Conservation (phyloP, 2,888 invertebrate species). For the Leucophenga montana region DNA sequence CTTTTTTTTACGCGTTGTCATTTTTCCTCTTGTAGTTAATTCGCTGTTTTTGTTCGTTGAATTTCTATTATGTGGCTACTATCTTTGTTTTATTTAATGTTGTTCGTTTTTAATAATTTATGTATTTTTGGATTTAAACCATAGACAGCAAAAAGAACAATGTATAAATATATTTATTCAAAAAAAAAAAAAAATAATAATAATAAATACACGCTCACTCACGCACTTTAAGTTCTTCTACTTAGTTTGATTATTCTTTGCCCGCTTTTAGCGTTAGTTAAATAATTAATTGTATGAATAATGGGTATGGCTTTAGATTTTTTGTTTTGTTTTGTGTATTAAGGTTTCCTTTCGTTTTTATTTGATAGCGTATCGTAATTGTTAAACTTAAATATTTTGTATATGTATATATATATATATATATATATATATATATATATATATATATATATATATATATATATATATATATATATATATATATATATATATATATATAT, state of each 20-base stretch:
- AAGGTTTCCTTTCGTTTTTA: too few species aligned
- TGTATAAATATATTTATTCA: too few species aligned
- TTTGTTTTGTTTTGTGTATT: too few species aligned
- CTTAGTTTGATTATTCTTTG: too few species aligned
- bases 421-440: slow-evolving; percentile 18
- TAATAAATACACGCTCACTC: slow-evolving; percentile 1
- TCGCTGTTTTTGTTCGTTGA: slow-evolving; percentile 28
- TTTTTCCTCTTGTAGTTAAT: slow-evolving; percentile 58
- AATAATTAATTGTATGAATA: too few species aligned
- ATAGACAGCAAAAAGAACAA: slow-evolving; percentile 37
- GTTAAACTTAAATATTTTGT: too few species aligned
- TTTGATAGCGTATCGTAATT: too few species aligned
- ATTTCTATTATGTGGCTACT: slow-evolving; percentile 1
- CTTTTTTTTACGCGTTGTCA: slow-evolving; percentile 81
- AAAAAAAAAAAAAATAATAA: slow-evolving; percentile 42
- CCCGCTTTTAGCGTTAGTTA: too few species aligned
- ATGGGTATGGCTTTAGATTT: too few species aligned
- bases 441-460: background rate
- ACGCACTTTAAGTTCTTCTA: slow-evolving; percentile 18
- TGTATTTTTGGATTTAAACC: slow-evolving; percentile 24
- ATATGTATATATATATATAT: slow-evolving; percentile 29
- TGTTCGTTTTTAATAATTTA: background rate
- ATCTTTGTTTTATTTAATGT: background rate
- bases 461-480: too few species aligned
- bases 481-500: too few species aligned